Percentiles rank a stretch among this genome's conserved stretches.
Evolutionary conservation across 2,797 vertebrate species (phyloP).

Genomic region (Xiphophorus birchmanni): DNA sequence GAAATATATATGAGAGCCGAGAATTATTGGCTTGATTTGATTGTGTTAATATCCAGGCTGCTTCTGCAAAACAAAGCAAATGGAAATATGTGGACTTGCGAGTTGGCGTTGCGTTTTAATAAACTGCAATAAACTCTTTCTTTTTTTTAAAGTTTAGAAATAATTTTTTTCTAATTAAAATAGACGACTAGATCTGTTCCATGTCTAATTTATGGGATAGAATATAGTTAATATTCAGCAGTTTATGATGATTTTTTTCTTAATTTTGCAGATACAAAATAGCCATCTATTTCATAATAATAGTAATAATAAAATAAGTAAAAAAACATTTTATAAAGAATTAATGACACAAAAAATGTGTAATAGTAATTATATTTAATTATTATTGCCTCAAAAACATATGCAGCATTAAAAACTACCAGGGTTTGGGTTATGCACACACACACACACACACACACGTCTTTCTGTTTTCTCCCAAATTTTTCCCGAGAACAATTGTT

Average conservation of each 20-base stretch:
- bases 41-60: slow-evolving; percentile 18
- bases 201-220: neutral
- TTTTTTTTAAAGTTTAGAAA: neutral
- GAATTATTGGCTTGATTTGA: slow-evolving; percentile 20
- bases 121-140: neutral
- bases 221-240: neutral
- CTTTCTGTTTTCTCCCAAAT: neutral
- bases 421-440: neutral
- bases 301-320: neutral
- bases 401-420: neutral
- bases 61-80: slow-evolving; percentile 21
- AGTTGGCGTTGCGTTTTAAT: neutral
- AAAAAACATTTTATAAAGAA: neutral
- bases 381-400: neutral
- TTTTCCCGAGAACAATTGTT: slow-evolving; percentile 15
- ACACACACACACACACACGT: neutral
- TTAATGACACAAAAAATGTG: neutral
- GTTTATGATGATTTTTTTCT: neutral
- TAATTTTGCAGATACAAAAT: neutral
- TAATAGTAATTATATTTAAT: neutral
- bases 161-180: neutral
- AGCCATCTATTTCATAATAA: neutral
- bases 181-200: neutral
- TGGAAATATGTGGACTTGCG: neutral
- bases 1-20: slow-evolving; percentile 8